These are phyloP conservation scores for Lethenteron reissneri DNA, from an alignment of 2,113 vertebrate species.

Conservation along the genomic window DNA sequence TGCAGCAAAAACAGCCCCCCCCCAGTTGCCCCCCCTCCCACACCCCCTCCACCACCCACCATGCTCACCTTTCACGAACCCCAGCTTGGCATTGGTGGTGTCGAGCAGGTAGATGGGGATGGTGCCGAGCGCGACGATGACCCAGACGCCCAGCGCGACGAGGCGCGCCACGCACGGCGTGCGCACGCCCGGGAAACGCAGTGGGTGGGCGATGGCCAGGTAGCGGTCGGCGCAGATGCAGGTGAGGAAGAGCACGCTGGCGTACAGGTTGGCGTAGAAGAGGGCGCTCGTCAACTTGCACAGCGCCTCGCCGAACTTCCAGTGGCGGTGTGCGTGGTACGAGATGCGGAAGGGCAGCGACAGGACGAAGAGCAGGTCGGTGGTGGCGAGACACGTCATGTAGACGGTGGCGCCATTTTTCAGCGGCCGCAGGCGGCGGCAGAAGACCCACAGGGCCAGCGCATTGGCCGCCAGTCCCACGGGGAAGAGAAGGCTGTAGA, in stretches of 20 bases:
- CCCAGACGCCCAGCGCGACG: slow-evolving; percentile 28
- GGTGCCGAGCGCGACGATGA: slow-evolving; percentile 24
- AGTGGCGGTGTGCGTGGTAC: slow-evolving; percentile 28
- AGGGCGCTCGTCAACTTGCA: slow-evolving; percentile 36
- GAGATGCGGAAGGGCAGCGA: slow-evolving; percentile 33
- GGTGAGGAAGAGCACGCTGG: slow-evolving; percentile 46
- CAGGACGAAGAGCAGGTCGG: slow-evolving; percentile 38
- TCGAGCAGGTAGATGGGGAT: slow-evolving; percentile 26
- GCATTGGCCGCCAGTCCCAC: slow-evolving; percentile 25
- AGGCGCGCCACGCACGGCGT: slow-evolving; percentile 24
- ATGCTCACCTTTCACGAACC: too few relatives aligned
- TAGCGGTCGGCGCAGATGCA: slow-evolving; percentile 47
- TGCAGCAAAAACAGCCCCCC: too few relatives aligned
- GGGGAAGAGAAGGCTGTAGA: slow-evolving; percentile 24
- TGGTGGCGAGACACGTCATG: slow-evolving; percentile 38
- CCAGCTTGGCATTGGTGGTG: slow-evolving; percentile 13
- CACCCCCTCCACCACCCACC: too few relatives aligned
- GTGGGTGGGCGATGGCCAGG: slow-evolving; percentile 30
- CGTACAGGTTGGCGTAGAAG: slow-evolving; percentile 55
- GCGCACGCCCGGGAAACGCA: slow-evolving; percentile 31
- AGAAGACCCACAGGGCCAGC: slow-evolving; percentile 29
- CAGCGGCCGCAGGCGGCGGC: slow-evolving; percentile 20
- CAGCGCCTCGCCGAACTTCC: slow-evolving; percentile 27
- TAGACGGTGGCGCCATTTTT: slow-evolving; percentile 37
- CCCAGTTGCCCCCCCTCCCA: too few relatives aligned